Percentiles rank a stretch among this genome's conserved stretches.
These are phyloP conservation scores for Drosophila novamexicana DNA, from an alignment of 1,140 invertebrate genomes.

Conservation along the genomic window DNA sequence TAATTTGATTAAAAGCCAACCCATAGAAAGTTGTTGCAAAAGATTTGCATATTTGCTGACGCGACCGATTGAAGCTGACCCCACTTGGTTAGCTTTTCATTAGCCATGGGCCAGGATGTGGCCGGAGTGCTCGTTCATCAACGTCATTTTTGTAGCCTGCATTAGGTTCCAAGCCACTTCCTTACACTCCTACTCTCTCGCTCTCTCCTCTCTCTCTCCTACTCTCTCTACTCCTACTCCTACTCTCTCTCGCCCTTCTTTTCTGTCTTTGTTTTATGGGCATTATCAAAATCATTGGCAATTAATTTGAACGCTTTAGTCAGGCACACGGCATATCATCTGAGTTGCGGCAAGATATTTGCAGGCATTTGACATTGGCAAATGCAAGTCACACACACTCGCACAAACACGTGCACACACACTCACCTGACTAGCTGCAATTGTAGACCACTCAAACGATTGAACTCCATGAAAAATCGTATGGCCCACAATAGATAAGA, in stretches of 20 bases:
- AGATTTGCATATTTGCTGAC: slow-evolving; percentile 76
- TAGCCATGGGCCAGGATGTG: slow-evolving; percentile 22
- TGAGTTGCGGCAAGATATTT: slow-evolving; percentile 31
- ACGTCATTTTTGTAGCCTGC: slow-evolving; percentile 23
- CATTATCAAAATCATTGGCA: slow-evolving; percentile 53
- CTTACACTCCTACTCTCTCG: not conserved
- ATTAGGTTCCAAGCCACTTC: not conserved
- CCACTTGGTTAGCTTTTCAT: slow-evolving; percentile 51
- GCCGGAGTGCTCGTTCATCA: slow-evolving; percentile 46
- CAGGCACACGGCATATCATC: slow-evolving; percentile 34
- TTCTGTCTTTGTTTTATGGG: slow-evolving; percentile 24
- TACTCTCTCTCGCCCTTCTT: too few species aligned
- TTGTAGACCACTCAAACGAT: slow-evolving; percentile 92
- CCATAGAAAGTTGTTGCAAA: slow-evolving; percentile 28
- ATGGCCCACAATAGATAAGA: slow-evolving; percentile 97
- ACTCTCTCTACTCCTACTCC: too few species aligned
- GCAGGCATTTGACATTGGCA: slow-evolving; percentile 54
- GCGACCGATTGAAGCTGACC: slow-evolving; percentile 23
- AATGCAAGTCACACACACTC: slow-evolving; percentile 43
- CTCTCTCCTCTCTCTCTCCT: not conserved
- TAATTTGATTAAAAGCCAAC: slow-evolving; percentile 77
- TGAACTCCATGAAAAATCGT: slow-evolving; percentile 99
- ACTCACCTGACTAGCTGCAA: slow-evolving; percentile 94
- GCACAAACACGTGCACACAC: slow-evolving; percentile 9
- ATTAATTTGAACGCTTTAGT: slow-evolving; percentile 72